Base-by-base conservation (phyloP, 2,888 invertebrate genomes). In the Lypha dubia region DNA sequence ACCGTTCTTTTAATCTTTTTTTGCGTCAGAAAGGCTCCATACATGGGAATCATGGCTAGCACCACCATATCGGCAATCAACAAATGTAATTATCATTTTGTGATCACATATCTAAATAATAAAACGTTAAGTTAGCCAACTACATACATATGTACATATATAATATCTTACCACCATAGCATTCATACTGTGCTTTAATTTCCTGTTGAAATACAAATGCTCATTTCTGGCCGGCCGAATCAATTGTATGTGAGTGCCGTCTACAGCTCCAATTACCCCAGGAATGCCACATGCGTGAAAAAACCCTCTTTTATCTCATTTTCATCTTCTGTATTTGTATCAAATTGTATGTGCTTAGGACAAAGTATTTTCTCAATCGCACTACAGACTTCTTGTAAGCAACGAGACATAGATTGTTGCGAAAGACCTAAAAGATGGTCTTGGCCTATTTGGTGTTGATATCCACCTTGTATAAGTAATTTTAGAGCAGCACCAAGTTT, bases 1-100 rank as follows among this genome's bases (percentile, higher is more conserved):
- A 71, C 44, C 71, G 58, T 58, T 71, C 46, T 71, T 71, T 71
- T n/a, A 71, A n/a, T 6, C 46, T 56, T 58, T 58, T 28, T 62
- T 62, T 62, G 35, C 49, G 32, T 15, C 49, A 22, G 60, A 73
- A 73, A 73, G 73, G 35, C 28, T 28, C 62, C 49, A 62, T 24
- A 62, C 32, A 73, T 71, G 71, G 46, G 71, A 58, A 24, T 71
- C 44, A 58, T 73, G 73, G 13, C 60, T n/a, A 28, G 63, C 60
- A 35, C 60, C 60, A 60, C 60, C 60, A 20, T 38, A 60, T 60
- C 60, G 62, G 38, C 58, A 58, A 35, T 35, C 58, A 58, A 58
- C 9, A 35, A 35, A 58, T 58, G 9, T 58, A 8, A 58, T 41
- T 3, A 62, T 0, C 62, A 62, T 62, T 62, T 62, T 3, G 62